Evolutionary conservation across 1,140 invertebrate genomes (phyloP).

Genomic region (Epicauta chinensis): DNA sequence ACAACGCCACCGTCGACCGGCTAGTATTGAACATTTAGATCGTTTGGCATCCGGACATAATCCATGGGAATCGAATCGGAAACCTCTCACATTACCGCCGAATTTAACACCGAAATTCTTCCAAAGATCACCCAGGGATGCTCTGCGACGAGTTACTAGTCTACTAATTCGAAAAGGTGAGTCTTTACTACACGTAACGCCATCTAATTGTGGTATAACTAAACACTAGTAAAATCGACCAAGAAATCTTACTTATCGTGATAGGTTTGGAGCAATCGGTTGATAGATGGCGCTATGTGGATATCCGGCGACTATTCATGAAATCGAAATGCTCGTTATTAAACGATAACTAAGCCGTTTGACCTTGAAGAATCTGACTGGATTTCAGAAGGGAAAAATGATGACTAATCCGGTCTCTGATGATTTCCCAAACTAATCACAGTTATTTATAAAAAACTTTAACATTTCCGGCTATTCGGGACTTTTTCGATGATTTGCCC

Average conservation of each 20-base stretch:
- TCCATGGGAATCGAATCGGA: conserved; percentile 50
- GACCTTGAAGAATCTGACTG: conserved; percentile 10
- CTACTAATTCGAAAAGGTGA: conserved; percentile 79
- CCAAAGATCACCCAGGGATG: conserved; percentile 76
- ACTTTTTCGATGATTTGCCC: too few species aligned
- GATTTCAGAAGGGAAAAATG: conserved; percentile 4
- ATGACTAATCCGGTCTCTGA: conserved; percentile 13
- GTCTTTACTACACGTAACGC: conserved; percentile 10
- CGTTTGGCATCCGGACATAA: conserved; percentile 51
- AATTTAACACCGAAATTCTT: conserved; percentile 80
- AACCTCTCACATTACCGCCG: conserved; percentile 74
- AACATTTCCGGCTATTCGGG: background rate
- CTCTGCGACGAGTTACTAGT: conserved; percentile 76
- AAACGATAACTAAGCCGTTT: too few species aligned
- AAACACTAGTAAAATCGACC: too few species aligned
- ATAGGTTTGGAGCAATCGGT: too few species aligned
- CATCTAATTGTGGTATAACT: too few species aligned
- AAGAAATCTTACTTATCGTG: too few species aligned
- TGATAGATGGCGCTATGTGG: too few species aligned
- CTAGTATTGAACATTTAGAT: conserved; percentile 77
- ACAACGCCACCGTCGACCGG: conserved; percentile 62
- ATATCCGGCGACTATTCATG: too few species aligned
- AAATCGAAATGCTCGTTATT: too few species aligned
- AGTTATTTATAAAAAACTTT: conserved; percentile 7
- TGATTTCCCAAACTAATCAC: conserved; percentile 9